Evolutionary conservation across 2,797 vertebrate genomes (phyloP), one percentile per base, ranked within the genome.

Genomic region (Acropternis orthonyx): DNA sequence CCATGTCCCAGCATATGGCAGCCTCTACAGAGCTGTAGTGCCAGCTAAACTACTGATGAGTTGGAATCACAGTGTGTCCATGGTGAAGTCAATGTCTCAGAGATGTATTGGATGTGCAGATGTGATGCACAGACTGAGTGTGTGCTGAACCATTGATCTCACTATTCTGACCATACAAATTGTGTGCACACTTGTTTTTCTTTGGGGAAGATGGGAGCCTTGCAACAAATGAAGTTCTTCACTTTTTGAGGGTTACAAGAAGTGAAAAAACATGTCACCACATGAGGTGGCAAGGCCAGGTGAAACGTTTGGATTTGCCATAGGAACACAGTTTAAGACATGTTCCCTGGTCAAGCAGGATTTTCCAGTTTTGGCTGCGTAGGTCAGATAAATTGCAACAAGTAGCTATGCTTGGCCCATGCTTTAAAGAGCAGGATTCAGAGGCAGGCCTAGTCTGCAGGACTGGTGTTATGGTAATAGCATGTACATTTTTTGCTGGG

Each of bases 171-270:
- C 32, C 34, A 30, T 23, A 48, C 59, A 48, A 5, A 9, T n/a
- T 0, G 0, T 49, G 20, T 28, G 13, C 63, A 43, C 43, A 5
- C 12, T 88, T 39, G 22, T 20, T 79, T 62, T 49, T 2, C 21
- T 59, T 9, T 58, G 52, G 14, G 32, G 27, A 84, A 77, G 36
- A 49, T 34, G 26, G 24, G 21, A 80, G n/a, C 55, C n/a, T 28
- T 49, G 55, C 27, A 52, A 32, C 34, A 44, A 32, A 58, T 30
- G 6, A 73, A 77, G 28, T 41, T 76, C 20, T 79, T 72, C 46
- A 20, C 30, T 77, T 88, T 73, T 55, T 54, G n/a, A 66, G 63
- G 14, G 19, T 74, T 73, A 72, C 19, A 76, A 69, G 10, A 66
- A 16, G 22, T 36, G 32, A 52, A 55, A 85, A 87, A 79, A 69